phyloP scores from a whole-genome alignment of 2,888 invertebrate genomes.

The Acanthoscelides obtectus region DNA sequence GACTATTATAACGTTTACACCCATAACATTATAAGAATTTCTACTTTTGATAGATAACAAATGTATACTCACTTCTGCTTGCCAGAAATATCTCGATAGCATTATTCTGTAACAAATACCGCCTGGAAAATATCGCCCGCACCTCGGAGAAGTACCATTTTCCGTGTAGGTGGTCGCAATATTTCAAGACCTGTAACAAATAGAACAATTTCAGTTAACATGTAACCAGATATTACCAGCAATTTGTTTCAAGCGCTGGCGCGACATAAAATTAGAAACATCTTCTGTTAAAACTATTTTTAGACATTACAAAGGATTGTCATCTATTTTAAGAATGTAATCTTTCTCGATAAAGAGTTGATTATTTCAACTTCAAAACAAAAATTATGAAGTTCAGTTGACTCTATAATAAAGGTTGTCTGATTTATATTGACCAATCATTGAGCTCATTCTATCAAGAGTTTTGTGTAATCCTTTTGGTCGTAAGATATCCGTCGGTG shows the following conservation, averaged over 20 bases:
- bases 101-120: conserved; percentile 94
- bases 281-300: not conserved
- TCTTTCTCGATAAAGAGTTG: too few relatives aligned
- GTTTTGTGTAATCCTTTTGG: too few relatives aligned
- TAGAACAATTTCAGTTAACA: not conserved
- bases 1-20: too few relatives aligned
- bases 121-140: conserved; percentile 94
- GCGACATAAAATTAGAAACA: not conserved
- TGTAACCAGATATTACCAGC: not conserved
- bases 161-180: conserved; percentile 97
- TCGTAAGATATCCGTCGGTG: too few relatives aligned
- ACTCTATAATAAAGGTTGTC: too few relatives aligned
- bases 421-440: too few relatives aligned
- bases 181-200: conserved; percentile 80
- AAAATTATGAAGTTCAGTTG: too few relatives aligned
- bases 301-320: not conserved
- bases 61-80: conserved; percentile 80
- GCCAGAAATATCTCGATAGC: conserved; percentile 99
- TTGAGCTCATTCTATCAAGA: too few relatives aligned
- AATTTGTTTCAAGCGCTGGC: not conserved
- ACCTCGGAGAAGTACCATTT: conserved; percentile 99
- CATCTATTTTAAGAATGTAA: not conserved
- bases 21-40: too few relatives aligned
- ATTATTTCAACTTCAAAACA: too few relatives aligned
- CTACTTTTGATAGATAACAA: too few relatives aligned